Conservation (phyloP, 2,113 vertebrate genomes). For the Himantopus leucocephalus region DNA sequence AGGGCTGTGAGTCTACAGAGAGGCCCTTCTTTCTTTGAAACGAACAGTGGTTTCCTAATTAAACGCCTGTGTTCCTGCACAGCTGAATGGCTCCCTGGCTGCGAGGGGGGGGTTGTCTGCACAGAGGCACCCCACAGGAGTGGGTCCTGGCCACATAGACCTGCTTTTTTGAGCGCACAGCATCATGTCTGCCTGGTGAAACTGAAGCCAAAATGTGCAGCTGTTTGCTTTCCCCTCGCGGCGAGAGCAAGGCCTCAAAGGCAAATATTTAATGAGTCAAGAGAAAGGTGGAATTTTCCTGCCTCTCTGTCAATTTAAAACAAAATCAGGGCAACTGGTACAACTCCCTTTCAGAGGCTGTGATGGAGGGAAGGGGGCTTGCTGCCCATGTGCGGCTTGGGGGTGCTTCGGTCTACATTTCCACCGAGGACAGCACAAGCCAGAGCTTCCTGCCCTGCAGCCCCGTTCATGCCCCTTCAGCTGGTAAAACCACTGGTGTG, state of each 20-base stretch:
- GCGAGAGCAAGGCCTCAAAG: constrained; percentile 3
- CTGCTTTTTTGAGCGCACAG: not conserved
- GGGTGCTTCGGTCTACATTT: accelerated
- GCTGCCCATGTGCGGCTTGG: not conserved
- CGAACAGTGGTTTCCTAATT: not conserved
- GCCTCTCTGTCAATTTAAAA: constrained; percentile 10
- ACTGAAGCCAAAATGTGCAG: not conserved
- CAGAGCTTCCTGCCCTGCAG: not conserved
- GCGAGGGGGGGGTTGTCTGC: not conserved
- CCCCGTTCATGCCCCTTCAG: accelerated
- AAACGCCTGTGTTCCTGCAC: not conserved
- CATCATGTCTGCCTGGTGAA: not conserved
- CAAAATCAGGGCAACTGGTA: not conserved
- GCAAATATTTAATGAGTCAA: constrained; percentile 60
- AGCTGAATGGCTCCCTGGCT: not conserved
- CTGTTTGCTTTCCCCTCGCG: not conserved
- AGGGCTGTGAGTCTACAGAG: not conserved
- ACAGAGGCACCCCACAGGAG: not conserved
- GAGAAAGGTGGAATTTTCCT: constrained; percentile 35
- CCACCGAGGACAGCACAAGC: not conserved
- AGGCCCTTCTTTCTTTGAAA: constrained; percentile 2
- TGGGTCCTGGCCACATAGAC: not conserved
- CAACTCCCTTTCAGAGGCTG: not conserved
- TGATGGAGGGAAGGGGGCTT: not conserved
- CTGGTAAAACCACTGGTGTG: not conserved